A percentile compares a stretch with the other conserved stretches of the same genome.
Evolutionary conservation across 2,888 invertebrate genomes (phyloP).

Genomic region (Lissonota sp.): DNA sequence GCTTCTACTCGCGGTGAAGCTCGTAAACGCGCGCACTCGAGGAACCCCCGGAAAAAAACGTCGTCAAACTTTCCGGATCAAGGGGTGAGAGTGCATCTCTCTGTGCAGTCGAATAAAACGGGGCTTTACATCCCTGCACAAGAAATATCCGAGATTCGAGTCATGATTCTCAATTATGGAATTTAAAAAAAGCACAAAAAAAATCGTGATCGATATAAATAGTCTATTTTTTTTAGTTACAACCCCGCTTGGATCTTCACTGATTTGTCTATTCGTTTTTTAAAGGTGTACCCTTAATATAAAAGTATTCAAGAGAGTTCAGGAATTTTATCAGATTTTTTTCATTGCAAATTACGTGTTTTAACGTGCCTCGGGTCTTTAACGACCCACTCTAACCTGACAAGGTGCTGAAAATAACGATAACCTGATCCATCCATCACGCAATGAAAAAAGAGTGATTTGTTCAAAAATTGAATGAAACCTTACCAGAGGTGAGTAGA

Average conservation of each 20-base stretch:
- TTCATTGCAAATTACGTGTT: too few species aligned
- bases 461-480: slow-evolving; percentile 29
- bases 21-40: slow-evolving; percentile 55
- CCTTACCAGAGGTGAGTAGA: slow-evolving; percentile 98
- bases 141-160: slow-evolving; percentile 15
- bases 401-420: too few species aligned
- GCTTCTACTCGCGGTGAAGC: slow-evolving; percentile 52
- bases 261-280: too few species aligned
- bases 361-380: too few species aligned
- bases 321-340: too few species aligned
- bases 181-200: background rate
- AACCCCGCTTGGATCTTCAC: too few species aligned
- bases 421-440: too few species aligned
- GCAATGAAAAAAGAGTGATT: background rate
- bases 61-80: slow-evolving; percentile 39
- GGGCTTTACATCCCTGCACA: background rate
- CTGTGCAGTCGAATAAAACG: slow-evolving; percentile 29
- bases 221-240: too few species aligned
- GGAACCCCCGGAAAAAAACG: slow-evolving; percentile 33
- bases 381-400: too few species aligned
- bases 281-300: too few species aligned
- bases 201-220: background rate
- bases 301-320: too few species aligned
- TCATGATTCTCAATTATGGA: slow-evolving; percentile 17
- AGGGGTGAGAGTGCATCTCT: slow-evolving; percentile 28